phyloP scores from a whole-genome alignment of 2,888 invertebrate genomes.

The Agrypnus murinus region DNA sequence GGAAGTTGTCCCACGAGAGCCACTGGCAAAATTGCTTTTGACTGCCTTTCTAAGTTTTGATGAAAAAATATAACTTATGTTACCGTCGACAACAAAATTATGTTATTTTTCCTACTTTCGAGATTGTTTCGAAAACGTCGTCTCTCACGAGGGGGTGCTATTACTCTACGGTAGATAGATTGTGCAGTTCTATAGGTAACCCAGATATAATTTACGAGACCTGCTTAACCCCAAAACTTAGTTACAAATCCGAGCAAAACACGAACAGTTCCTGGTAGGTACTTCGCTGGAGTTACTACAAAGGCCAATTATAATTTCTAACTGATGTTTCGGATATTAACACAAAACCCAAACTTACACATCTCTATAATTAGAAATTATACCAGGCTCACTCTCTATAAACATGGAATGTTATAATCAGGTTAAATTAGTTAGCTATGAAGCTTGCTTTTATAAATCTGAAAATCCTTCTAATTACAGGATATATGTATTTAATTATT shows the following conservation, averaged over 20 bases:
- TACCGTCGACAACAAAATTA: conserved; percentile 43
- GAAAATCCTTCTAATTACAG: too few relatives aligned
- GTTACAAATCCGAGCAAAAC: conserved; percentile 43
- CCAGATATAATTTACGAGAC: conserved; percentile 43
- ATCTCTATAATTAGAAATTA: conserved; percentile 36
- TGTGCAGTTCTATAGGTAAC: conserved; percentile 33
- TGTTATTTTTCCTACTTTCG: conserved; percentile 42
- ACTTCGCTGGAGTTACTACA: conserved; percentile 37
- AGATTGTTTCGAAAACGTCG: conserved; percentile 13
- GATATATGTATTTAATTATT: too few relatives aligned
- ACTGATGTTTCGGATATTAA: conserved; percentile 43
- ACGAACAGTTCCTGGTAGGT: conserved; percentile 38
- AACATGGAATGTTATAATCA: background rate
- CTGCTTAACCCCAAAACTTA: conserved; percentile 41
- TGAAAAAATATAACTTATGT: conserved; percentile 53
- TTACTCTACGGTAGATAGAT: conserved; percentile 16
- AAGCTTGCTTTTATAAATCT: background rate
- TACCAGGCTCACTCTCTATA: conserved; percentile 19
- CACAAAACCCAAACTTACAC: conserved; percentile 36
- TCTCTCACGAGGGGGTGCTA: background rate
- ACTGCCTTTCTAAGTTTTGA: conserved; percentile 50
- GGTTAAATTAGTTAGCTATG: background rate
- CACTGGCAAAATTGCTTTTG: conserved; percentile 51
- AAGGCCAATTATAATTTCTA: conserved; percentile 43
- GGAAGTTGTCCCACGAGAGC: conserved; percentile 49